These are phyloP conservation scores for Limonius californicus DNA, from an alignment of 1,140 invertebrate genomes.

Conservation along the genomic window DNA sequence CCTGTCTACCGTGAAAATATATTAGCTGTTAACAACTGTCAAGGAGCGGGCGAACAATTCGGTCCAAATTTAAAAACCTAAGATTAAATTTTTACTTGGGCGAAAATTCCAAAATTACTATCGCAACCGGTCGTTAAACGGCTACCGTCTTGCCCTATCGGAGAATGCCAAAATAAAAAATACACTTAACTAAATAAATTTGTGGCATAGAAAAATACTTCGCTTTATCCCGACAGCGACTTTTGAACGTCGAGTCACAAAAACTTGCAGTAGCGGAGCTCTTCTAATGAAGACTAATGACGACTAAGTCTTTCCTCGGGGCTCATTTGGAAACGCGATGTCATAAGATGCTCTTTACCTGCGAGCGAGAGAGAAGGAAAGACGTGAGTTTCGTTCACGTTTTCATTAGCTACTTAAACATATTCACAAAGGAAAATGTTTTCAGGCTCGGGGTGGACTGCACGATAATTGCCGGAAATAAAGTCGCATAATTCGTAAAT, in stretches of 20 bases:
- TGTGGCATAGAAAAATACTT: slow-evolving; percentile 12
- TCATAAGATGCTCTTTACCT: slow-evolving; percentile 4
- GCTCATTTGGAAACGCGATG: slow-evolving; percentile 25
- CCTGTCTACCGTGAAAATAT: no score
- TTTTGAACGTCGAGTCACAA: slow-evolving; percentile 8
- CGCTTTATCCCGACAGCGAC: slow-evolving; percentile 2
- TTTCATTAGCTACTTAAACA: not conserved
- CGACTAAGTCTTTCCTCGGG: slow-evolving; percentile 27
- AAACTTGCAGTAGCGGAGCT: slow-evolving; percentile 19
- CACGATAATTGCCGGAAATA: no score
- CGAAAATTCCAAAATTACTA: no score
- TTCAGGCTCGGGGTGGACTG: no score
- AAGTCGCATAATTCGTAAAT: no score
- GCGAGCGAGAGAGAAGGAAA: not conserved
- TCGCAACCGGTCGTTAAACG: no score
- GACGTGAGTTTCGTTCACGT: not conserved
- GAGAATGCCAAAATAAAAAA: no score
- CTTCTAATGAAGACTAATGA: slow-evolving; percentile 31
- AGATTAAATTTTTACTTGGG: no score
- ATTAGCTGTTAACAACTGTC: no score
- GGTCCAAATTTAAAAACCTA: no score
- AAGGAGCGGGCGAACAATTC: no score
- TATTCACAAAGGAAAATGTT: slow-evolving; percentile 3
- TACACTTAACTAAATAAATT: slow-evolving; percentile 1
- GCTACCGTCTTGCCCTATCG: no score